Evolutionary conservation across 2,113 vertebrate genomes (phyloP).

Genomic region (Alectura lathami): DNA sequence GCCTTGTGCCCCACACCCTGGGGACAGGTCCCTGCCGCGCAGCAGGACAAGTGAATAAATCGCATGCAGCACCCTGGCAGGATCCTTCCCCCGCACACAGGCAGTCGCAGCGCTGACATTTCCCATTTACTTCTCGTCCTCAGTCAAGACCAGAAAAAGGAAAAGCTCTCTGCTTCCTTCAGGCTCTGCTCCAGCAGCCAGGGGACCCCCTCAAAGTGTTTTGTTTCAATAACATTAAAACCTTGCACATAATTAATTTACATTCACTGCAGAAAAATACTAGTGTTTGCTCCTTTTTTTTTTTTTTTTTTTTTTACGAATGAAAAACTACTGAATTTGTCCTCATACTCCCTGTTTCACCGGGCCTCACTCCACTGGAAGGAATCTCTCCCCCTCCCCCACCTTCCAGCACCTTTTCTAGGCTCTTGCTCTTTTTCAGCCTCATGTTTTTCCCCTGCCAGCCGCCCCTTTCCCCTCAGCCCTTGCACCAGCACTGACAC

Average conservation of each 20-base stretch:
- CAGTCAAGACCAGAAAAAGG: neutral
- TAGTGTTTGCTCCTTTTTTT: neutral
- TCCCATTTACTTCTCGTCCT: neutral
- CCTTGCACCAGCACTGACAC: neutral
- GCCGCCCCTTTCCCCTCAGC: neutral
- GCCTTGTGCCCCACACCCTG: accelerated
- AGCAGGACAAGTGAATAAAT: neutral
- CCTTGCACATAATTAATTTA: conserved; percentile 55
- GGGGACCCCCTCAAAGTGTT: conserved; percentile 45
- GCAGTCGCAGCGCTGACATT: neutral
- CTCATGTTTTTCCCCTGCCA: neutral
- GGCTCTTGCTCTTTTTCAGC: neutral
- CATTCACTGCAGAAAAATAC: neutral
- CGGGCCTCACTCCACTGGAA: neutral
- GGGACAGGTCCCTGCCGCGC: neutral
- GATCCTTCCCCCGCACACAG: neutral
- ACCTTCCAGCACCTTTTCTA: neutral
- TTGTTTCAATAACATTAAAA: conserved; percentile 56
- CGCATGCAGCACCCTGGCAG: accelerated
- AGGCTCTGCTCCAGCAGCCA: neutral
- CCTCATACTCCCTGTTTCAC: neutral
- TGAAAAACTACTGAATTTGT: neutral
- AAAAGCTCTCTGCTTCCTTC: conserved; percentile 21
- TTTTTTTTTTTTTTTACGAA: neutral
- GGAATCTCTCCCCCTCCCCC: neutral